Percentiles rank a stretch among this genome's conserved stretches.
Conservation (phyloP, 2,888 invertebrate species). For the Nudaria mundana region DNA sequence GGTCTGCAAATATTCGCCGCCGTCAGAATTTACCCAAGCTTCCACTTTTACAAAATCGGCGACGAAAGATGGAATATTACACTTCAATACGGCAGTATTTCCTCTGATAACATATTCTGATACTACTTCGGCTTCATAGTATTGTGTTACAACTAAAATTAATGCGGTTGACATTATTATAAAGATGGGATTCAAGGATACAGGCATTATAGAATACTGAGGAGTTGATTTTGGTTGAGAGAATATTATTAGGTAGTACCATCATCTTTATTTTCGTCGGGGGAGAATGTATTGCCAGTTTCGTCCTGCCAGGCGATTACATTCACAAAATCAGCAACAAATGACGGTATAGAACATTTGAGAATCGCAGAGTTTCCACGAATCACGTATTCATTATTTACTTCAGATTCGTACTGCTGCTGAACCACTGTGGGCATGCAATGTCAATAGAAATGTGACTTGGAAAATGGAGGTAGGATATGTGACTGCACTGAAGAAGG, state of each 20-base stretch:
- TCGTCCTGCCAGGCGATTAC: slow-evolving; percentile 94
- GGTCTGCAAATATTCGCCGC: slow-evolving; percentile 85
- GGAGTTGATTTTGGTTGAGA: slow-evolving; percentile 5
- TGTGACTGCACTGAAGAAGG: slow-evolving; percentile 16
- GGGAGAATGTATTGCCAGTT: slow-evolving; percentile 79
- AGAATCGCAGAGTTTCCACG: slow-evolving; percentile 93
- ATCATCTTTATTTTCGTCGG: slow-evolving; percentile 55
- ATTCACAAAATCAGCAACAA: slow-evolving; percentile 94
- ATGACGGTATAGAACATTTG: slow-evolving; percentile 95
- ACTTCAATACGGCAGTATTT: slow-evolving; percentile 92
- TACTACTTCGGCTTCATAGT: slow-evolving; percentile 93
- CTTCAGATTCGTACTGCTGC: slow-evolving; percentile 94
- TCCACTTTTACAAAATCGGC: slow-evolving; percentile 95
- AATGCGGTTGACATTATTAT: slow-evolving; percentile 11
- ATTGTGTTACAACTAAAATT: slow-evolving; percentile 91
- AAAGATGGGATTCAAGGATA: slow-evolving; percentile 17
- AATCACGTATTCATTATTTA: slow-evolving; percentile 95
- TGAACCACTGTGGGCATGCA: slow-evolving; percentile 87
- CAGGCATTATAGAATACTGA: slow-evolving; percentile 20
- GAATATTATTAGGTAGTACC: slow-evolving; percentile 44
- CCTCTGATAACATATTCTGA: slow-evolving; percentile 95
- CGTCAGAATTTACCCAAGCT: slow-evolving; percentile 87
- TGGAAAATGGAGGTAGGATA: slow-evolving; percentile 21
- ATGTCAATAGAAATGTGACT: slow-evolving; percentile 9
- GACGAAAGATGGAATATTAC: slow-evolving; percentile 94